These are phyloP conservation scores for Brachionus rotundiformis DNA, from an alignment of 1,140 invertebrate species.

Conservation along the genomic window DNA sequence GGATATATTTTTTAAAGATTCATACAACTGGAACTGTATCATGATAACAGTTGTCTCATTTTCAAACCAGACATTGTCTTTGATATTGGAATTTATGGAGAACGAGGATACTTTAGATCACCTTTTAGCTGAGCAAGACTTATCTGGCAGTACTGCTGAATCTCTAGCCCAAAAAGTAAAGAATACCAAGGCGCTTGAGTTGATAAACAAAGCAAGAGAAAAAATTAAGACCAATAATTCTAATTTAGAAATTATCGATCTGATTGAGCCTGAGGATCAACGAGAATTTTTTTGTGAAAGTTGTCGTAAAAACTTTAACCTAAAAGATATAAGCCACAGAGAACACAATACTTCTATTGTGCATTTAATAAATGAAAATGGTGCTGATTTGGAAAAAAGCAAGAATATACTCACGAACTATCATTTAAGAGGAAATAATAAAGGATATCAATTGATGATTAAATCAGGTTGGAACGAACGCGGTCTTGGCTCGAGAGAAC, in stretches of 20 bases:
- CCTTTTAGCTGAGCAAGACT: not conserved
- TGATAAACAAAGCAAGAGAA: not conserved
- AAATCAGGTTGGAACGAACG: conserved; percentile 52
- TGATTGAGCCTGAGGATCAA: not conserved
- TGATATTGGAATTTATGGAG: not conserved
- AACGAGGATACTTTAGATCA: not conserved
- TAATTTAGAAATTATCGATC: not conserved
- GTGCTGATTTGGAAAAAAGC: not conserved
- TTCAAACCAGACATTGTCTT: not conserved
- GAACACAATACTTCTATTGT: conserved; percentile 26
- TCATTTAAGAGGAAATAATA: conserved; percentile 31
- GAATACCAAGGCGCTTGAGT: not conserved
- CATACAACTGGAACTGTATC: conserved; percentile 26
- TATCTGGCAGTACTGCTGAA: conserved; percentile 21
- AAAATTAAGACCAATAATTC: not conserved
- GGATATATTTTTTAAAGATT: not conserved
- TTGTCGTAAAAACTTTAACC: conserved; percentile 23
- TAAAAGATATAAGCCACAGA: not conserved
- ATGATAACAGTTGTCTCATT: conserved; percentile 22
- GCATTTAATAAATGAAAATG: conserved; percentile 39
- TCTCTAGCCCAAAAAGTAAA: not conserved
- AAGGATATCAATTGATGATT: conserved; percentile 47
- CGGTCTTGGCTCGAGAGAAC: conserved; percentile 47
- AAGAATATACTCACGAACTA: not conserved
- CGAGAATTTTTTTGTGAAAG: conserved; percentile 26